Evolutionary conservation across 2,113 vertebrate genomes (phyloP).

Genomic region (Paramormyrops kingsleyae): DNA sequence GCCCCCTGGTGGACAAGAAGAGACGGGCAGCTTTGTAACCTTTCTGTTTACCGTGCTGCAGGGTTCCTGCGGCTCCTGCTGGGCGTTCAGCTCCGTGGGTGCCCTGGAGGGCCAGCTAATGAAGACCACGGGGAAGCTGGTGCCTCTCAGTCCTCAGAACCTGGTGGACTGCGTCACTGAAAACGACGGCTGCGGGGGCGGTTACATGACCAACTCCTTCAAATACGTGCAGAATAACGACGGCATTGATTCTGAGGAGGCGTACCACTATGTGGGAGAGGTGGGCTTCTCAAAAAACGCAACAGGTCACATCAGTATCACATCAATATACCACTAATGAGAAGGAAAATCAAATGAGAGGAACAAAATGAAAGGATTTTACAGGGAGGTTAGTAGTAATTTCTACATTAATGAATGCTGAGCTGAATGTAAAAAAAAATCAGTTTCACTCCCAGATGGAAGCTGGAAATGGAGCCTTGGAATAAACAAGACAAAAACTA

Average conservation of each 20-base stretch:
- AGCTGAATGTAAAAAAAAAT: background rate
- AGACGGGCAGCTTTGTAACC: background rate
- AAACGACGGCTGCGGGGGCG: constrained; percentile 81
- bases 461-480: background rate
- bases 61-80: constrained; percentile 88
- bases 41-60: constrained; percentile 34
- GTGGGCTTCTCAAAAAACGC: constrained; percentile 45
- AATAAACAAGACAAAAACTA: background rate
- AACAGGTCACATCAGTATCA: background rate
- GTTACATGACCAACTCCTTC: constrained; percentile 91
- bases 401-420: background rate
- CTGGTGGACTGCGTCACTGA: constrained; percentile 84
- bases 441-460: background rate
- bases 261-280: constrained; percentile 80
- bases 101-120: constrained; percentile 86
- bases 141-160: constrained; percentile 86
- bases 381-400: background rate
- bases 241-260: constrained; percentile 81
- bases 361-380: background rate
- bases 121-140: constrained; percentile 67
- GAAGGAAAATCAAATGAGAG: background rate
- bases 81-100: constrained; percentile 89
- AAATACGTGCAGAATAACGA: constrained; percentile 73
- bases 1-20: constrained; percentile 23
- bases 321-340: background rate